Percentiles rank a stretch among this genome's conserved stretches.
Evolutionary conservation across 2,797 vertebrate species (phyloP).

Genomic region (Pachyuromys duprasi): DNA sequence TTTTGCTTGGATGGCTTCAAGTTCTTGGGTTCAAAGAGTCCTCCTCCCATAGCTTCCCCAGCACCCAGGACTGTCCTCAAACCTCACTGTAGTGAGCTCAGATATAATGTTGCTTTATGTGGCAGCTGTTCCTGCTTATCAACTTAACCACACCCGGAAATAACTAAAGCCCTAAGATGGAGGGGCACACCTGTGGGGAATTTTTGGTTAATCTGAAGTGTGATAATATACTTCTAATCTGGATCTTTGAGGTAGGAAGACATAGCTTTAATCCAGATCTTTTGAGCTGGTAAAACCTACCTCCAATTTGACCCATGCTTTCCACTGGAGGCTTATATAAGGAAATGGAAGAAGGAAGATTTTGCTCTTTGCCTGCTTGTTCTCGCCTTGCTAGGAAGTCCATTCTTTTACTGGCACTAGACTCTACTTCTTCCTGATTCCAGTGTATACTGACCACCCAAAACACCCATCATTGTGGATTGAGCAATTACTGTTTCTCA

Average conservation of each 20-base stretch:
- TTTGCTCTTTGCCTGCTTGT: background rate
- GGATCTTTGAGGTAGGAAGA: background rate
- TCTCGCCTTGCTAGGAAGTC: background rate
- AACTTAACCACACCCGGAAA: background rate
- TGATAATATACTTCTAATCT: background rate
- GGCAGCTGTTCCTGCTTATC: background rate
- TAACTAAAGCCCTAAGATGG: background rate
- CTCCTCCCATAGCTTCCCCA: background rate
- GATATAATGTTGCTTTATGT: background rate
- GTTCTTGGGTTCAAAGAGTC: background rate
- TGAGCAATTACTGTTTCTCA: background rate
- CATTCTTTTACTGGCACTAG: background rate
- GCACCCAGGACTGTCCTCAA: too few species aligned
- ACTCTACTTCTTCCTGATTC: background rate
- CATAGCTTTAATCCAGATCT: background rate
- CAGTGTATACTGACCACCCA: background rate
- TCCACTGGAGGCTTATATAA: too few species aligned
- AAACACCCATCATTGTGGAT: background rate
- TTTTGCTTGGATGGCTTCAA: background rate
- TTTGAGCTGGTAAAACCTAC: background rate
- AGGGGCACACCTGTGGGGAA: background rate
- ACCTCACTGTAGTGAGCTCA: background rate
- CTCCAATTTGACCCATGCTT: background rate
- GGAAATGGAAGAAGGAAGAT: background rate
- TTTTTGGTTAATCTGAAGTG: background rate